phyloP scores from a whole-genome alignment of 2,113 vertebrate species.

The Pseudopodoces humilis region DNA sequence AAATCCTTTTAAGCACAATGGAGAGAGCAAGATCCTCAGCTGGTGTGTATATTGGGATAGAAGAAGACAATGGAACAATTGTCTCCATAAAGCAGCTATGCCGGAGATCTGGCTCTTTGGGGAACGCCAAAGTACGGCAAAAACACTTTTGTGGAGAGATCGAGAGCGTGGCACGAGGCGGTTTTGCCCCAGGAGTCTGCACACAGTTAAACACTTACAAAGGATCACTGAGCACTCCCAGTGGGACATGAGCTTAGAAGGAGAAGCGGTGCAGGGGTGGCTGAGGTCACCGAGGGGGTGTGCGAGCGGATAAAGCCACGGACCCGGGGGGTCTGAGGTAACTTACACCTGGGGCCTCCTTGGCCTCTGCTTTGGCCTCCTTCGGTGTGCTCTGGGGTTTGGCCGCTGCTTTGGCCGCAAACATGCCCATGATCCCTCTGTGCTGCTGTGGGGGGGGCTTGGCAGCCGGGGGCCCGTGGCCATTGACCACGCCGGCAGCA shows the following conservation, averaged over 20 bases:
- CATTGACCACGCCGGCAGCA: slow-evolving; percentile 53
- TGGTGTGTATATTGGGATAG: not conserved
- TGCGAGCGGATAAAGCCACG: accelerated
- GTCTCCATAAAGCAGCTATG: not conserved
- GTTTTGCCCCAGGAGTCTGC: not conserved
- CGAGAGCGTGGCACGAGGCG: accelerated
- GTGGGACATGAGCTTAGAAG: accelerated
- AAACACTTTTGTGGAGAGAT: not conserved
- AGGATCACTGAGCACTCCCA: not conserved
- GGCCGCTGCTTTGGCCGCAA: slow-evolving; percentile 74
- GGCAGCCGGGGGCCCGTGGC: slow-evolving; percentile 30
- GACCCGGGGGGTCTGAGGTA: not conserved
- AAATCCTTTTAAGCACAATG: slow-evolving; percentile 66
- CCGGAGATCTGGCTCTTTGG: not conserved
- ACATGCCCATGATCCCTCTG: slow-evolving; percentile 94
- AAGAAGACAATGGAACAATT: not conserved
- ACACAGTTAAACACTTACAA: not conserved
- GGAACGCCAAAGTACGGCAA: not conserved
- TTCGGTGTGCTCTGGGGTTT: slow-evolving; percentile 75
- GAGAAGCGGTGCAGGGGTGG: not conserved
- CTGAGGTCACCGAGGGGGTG: not conserved
- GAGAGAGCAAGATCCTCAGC: not conserved
- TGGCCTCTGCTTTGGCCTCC: slow-evolving; percentile 79
- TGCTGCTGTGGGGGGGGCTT: slow-evolving; percentile 75
- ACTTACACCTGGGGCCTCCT: slow-evolving; percentile 78